These are phyloP conservation scores for Exephanes ischioxanthus DNA, from an alignment of 2,888 invertebrate species.

Conservation along the genomic window DNA sequence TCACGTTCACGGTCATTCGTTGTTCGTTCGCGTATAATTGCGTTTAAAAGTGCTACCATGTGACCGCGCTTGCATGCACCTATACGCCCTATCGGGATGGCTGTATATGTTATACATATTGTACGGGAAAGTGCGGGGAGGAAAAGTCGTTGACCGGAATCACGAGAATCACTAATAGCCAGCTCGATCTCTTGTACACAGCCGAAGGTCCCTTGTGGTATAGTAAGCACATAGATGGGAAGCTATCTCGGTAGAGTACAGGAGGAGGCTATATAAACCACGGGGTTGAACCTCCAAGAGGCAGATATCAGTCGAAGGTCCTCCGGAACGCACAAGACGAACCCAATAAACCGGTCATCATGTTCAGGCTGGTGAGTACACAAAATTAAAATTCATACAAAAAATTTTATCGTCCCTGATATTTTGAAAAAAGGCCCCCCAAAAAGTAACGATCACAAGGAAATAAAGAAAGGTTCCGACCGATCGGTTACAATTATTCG, in stretches of 20 bases:
- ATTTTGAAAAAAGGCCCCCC: neutral
- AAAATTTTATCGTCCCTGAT: constrained; percentile 3
- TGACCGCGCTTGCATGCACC: neutral
- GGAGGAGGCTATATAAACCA: constrained; percentile 77
- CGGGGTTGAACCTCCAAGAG: constrained; percentile 72
- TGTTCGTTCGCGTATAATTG: constrained; percentile 45
- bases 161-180: constrained; percentile 30
- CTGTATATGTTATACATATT: neutral
- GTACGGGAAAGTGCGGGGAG: constrained; percentile 14
- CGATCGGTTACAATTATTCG: neutral
- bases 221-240: constrained; percentile 58
- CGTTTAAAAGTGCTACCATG: neutral
- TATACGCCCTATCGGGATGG: constrained; percentile 2
- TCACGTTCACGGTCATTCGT: constrained; percentile 59
- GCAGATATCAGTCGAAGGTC: constrained; percentile 79
- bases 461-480: neutral
- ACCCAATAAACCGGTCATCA: constrained; percentile 83
- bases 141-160: constrained; percentile 48
- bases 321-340: constrained; percentile 74
- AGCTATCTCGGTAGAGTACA: constrained; percentile 61
- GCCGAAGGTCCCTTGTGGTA: constrained; percentile 67
- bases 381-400: constrained; percentile 18
- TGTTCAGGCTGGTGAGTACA: constrained; percentile 88
- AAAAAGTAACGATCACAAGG: neutral
- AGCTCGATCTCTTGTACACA: constrained; percentile 53